Conservation (phyloP, 2,888 invertebrate genomes). For the Acanthosoma haemorrhoidale region DNA sequence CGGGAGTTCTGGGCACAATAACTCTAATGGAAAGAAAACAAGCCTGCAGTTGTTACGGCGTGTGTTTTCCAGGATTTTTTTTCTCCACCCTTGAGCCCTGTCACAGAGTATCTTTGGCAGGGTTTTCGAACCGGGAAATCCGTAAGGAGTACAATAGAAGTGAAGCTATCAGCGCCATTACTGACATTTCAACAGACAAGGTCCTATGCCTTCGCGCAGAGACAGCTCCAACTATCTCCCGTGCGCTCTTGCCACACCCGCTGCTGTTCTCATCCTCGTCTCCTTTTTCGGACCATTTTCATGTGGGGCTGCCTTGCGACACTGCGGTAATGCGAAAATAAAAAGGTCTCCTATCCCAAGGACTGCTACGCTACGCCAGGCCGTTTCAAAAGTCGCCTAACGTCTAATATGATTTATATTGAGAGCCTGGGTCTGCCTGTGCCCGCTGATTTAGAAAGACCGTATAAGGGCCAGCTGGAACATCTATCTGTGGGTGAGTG, state of each 20-base stretch:
- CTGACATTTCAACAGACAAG: too few relatives aligned
- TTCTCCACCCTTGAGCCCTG: background rate
- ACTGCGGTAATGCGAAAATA: slow-evolving; percentile 19
- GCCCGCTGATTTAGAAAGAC: background rate
- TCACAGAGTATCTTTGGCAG: background rate
- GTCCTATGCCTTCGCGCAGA: background rate
- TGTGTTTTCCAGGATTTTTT: background rate
- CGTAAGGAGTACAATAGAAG: background rate
- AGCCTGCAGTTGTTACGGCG: background rate
- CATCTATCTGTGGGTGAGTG: too few relatives aligned
- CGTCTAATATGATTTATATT: slow-evolving; percentile 5
- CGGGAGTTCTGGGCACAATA: background rate
- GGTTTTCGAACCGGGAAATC: background rate
- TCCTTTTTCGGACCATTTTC: slow-evolving; percentile 1
- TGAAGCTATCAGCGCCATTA: too few relatives aligned
- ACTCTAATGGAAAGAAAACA: background rate
- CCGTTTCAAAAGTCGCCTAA: background rate
- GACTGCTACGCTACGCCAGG: slow-evolving; percentile 3
- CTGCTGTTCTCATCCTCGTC: background rate
- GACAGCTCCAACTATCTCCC: background rate
- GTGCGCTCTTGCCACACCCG: background rate
- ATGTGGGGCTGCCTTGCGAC: background rate
- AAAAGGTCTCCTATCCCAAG: slow-evolving; percentile 18
- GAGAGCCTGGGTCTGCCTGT: slow-evolving; percentile 2
- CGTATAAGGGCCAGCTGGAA: background rate